A percentile compares a stretch with the other conserved stretches of the same genome.
phyloP scores from a whole-genome alignment of 2,888 invertebrate genomes.

The Ormyrus labotus region DNA sequence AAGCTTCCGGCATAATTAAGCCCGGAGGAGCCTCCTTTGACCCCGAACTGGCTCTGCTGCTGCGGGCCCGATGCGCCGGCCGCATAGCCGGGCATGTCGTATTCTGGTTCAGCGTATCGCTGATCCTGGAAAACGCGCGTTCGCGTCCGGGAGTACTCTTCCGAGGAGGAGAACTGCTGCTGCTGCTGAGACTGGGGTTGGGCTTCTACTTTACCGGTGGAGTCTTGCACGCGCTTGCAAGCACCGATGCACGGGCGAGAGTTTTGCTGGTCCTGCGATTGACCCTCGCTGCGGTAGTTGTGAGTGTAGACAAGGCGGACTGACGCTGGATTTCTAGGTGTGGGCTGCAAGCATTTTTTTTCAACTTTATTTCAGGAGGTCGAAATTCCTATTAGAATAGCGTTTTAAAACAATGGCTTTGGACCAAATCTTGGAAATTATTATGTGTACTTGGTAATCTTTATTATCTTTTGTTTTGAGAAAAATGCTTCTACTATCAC shows the following conservation, averaged over 20 bases:
- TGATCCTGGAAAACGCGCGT: slow-evolving; percentile 13
- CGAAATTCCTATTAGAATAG: too few relatives aligned
- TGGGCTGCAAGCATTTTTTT: slow-evolving; percentile 2
- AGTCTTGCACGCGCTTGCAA: slow-evolving; percentile 23
- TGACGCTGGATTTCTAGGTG: slow-evolving; percentile 29
- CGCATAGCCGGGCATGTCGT: slow-evolving; percentile 14
- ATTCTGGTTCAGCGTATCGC: slow-evolving; percentile 8
- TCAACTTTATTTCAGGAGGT: too few relatives aligned
- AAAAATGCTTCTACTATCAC: too few relatives aligned
- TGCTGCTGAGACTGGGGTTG: background rate
- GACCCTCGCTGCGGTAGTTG: slow-evolving; percentile 9
- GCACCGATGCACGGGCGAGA: slow-evolving; percentile 51
- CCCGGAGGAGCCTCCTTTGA: background rate
- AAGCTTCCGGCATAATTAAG: background rate
- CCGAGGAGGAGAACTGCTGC: background rate
- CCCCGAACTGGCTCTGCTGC: slow-evolving; percentile 5
- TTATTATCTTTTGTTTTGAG: too few relatives aligned
- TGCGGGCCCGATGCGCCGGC: background rate
- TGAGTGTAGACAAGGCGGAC: slow-evolving; percentile 44
- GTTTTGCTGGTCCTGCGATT: background rate
- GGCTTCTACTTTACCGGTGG: background rate
- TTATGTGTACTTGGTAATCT: too few relatives aligned
- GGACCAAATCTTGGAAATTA: too few relatives aligned
- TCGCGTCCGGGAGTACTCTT: background rate
- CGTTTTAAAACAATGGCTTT: too few relatives aligned